Evolutionary conservation across 2,113 vertebrate species (phyloP).

Genomic region (Aegotheles bennettii): DNA sequence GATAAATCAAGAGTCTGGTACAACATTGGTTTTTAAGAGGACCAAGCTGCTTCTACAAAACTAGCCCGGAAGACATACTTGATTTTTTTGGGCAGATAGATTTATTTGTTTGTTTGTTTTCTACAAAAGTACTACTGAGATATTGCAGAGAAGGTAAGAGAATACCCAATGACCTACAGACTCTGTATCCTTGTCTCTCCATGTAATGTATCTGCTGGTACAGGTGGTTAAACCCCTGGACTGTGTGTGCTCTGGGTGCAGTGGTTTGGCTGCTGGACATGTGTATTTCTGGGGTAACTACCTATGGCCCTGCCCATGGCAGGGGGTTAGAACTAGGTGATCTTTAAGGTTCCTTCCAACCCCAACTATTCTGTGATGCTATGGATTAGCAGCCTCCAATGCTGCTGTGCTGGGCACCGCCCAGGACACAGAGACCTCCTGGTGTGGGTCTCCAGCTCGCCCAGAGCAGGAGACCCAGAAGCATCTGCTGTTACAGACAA

Average conservation of each 20-base stretch:
- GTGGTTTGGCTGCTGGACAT: no score
- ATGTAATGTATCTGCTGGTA: accelerated
- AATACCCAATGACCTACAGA: no score
- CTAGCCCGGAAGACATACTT: background rate
- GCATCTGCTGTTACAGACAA: accelerated
- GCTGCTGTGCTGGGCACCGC: background rate
- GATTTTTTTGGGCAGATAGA: background rate
- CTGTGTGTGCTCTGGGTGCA: background rate
- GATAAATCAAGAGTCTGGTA: background rate
- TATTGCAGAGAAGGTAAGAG: background rate
- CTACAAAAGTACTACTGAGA: accelerated
- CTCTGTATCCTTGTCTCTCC: no score
- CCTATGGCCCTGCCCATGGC: no score
- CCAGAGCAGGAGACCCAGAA: background rate
- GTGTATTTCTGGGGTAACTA: accelerated
- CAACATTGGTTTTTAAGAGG: background rate
- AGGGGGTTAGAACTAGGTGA: no score
- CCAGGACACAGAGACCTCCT: background rate
- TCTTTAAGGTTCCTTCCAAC: no score
- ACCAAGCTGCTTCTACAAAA: background rate
- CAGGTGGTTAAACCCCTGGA: accelerated
- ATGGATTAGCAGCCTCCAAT: background rate
- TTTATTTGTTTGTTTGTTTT: no score
- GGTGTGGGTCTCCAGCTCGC: accelerated
- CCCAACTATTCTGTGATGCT: no score